Conservation (phyloP, 2,797 vertebrate species). For the Propithecus perrieri region DNA sequence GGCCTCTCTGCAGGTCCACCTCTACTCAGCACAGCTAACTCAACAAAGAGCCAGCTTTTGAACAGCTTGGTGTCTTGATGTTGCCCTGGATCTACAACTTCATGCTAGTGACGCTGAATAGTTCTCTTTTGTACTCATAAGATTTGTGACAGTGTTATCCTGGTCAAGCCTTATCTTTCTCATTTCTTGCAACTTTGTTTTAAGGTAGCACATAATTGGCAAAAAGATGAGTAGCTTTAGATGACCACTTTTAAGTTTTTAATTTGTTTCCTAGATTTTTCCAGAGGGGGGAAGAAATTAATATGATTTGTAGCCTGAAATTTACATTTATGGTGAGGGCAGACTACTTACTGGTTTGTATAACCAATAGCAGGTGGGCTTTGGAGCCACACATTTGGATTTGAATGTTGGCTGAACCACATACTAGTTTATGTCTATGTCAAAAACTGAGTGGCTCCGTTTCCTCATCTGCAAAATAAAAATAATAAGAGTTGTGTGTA, state of each 20-base stretch:
- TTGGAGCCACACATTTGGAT: not conserved
- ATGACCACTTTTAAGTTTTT: not conserved
- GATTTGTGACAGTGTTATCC: not conserved
- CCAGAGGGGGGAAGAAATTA: not conserved
- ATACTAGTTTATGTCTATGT: not conserved
- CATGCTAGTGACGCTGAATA: not conserved
- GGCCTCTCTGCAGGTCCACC: not conserved
- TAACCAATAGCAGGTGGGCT: not conserved
- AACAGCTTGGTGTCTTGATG: not conserved
- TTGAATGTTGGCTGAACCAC: constrained; percentile 21
- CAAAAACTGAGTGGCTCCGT: not conserved
- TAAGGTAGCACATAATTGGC: not conserved
- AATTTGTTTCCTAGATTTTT: constrained; percentile 37
- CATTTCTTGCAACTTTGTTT: not conserved
- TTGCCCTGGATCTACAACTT: not conserved
- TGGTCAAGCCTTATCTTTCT: not conserved
- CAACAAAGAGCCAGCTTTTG: not conserved
- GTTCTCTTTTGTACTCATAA: not conserved
- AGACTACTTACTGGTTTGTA: not conserved
- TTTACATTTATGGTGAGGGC: not conserved
- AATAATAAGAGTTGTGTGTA: not conserved
- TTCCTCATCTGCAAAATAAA: not conserved
- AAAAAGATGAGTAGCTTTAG: not conserved
- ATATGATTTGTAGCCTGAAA: not conserved
- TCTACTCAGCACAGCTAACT: not conserved